Evolutionary conservation across 2,888 invertebrate genomes (phyloP).

Genomic region (Ophioninae sp.): DNA sequence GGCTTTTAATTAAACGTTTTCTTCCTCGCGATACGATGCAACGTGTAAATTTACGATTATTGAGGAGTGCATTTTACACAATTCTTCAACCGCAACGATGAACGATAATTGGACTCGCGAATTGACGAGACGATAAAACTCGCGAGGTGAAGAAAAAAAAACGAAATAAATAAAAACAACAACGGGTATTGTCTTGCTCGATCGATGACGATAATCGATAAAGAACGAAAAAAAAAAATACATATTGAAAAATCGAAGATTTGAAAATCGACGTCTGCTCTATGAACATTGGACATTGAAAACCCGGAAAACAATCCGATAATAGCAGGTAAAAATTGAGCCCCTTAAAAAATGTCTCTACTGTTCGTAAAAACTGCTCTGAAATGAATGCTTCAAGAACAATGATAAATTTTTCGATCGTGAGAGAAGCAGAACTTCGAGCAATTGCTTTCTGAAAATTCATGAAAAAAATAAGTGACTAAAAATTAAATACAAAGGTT

Average conservation of each 20-base stretch:
- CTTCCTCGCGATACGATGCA: conserved; percentile 9
- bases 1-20: conserved; percentile 52
- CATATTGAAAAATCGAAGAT: neutral
- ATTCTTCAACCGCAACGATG: conserved; percentile 34
- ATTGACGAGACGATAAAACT: conserved; percentile 39
- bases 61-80: conserved; percentile 40
- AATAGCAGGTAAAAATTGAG: no score
- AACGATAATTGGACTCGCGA: conserved; percentile 38
- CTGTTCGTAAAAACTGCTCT: no score
- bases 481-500: no score
- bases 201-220: neutral
- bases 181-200: neutral
- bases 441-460: no score
- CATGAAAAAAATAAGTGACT: no score
- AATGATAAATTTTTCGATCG: no score
- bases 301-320: no score
- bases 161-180: neutral
- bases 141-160: conserved; percentile 10
- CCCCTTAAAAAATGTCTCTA: no score
- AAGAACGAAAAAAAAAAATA: neutral
- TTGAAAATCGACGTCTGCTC: neutral
- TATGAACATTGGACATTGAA: no score
- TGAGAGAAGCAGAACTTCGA: no score
- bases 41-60: conserved; percentile 49
- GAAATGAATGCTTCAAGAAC: no score